These are phyloP conservation scores for Lineus longissimus DNA, from an alignment of 1,140 invertebrate genomes.

Conservation along the genomic window DNA sequence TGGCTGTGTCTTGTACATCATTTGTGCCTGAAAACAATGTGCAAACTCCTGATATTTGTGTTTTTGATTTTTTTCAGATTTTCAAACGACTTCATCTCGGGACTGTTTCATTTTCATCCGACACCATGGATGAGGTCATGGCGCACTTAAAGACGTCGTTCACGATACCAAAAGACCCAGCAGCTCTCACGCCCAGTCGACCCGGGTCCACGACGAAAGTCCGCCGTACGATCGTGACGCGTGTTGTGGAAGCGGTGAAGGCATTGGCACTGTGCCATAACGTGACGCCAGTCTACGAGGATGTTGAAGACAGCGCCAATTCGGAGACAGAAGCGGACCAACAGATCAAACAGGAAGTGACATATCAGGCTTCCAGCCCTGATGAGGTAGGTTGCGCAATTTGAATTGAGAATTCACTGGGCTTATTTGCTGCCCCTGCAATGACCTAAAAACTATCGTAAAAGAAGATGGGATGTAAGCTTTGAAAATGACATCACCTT, in stretches of 20 bases:
- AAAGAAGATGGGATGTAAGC: too few relatives aligned
- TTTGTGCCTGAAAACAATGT: too few relatives aligned
- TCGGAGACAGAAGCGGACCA: constrained; percentile 47
- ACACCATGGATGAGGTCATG: constrained; percentile 77
- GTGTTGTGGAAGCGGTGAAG: constrained; percentile 85
- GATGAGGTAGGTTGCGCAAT: constrained; percentile 75
- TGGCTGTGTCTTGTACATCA: too few relatives aligned
- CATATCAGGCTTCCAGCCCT: constrained; percentile 89
- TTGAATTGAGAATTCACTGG: too few relatives aligned
- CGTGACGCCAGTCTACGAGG: constrained; percentile 94
- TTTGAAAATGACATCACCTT: too few relatives aligned
- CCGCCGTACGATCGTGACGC: constrained; percentile 62
- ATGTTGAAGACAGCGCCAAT: constrained; percentile 42
- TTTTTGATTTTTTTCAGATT: constrained; percentile 51
- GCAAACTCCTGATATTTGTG: too few relatives aligned
- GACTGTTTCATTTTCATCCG: constrained; percentile 72
- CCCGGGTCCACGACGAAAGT: constrained; percentile 30
- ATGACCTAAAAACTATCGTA: too few relatives aligned
- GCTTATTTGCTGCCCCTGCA: too few relatives aligned
- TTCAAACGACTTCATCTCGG: constrained; percentile 92
- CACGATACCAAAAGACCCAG: constrained; percentile 16
- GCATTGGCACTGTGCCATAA: constrained; percentile 97
- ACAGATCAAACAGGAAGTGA: constrained; percentile 47
- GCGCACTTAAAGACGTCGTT: constrained; percentile 43
- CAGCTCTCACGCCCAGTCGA: constrained; percentile 24